phyloP scores from a whole-genome alignment of 2,113 vertebrate species.

The Corythornis vintsioides region DNA sequence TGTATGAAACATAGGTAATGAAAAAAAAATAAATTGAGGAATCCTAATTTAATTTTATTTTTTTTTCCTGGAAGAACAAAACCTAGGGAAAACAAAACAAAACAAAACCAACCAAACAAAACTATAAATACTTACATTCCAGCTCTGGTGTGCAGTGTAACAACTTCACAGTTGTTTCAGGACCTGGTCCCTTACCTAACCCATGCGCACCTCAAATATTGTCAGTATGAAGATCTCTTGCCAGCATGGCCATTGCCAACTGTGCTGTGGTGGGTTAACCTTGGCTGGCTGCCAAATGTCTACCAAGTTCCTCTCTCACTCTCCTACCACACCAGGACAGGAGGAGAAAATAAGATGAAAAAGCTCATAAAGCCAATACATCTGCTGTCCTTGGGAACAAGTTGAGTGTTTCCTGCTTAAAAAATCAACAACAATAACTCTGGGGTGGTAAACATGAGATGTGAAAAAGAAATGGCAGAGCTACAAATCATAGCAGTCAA shows the following conservation, averaged over 20 bases:
- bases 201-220: rapidly evolving
- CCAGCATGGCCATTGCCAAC: not conserved
- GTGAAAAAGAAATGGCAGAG: not conserved
- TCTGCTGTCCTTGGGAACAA: not conserved
- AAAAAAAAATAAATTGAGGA: not conserved
- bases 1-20: rapidly evolving
- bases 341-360: not conserved
- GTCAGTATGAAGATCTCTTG: not conserved
- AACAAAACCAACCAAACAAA: not conserved
- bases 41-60: not conserved
- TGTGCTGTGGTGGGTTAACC: not conserved
- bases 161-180: not conserved
- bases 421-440: not conserved
- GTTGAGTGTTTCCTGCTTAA: not conserved
- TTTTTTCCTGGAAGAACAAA: not conserved
- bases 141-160: rapidly evolving
- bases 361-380: not conserved
- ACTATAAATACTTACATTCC: not conserved
- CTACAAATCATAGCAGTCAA: not conserved
- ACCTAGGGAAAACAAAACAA: not conserved
- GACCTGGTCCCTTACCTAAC: not conserved
- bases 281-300: not conserved
- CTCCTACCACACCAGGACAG: not conserved
- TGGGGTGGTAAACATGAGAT: rapidly evolving
- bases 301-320: not conserved